These are phyloP conservation scores for Eurosta solidaginis DNA, from an alignment of 1,140 invertebrate species.

Conservation along the genomic window DNA sequence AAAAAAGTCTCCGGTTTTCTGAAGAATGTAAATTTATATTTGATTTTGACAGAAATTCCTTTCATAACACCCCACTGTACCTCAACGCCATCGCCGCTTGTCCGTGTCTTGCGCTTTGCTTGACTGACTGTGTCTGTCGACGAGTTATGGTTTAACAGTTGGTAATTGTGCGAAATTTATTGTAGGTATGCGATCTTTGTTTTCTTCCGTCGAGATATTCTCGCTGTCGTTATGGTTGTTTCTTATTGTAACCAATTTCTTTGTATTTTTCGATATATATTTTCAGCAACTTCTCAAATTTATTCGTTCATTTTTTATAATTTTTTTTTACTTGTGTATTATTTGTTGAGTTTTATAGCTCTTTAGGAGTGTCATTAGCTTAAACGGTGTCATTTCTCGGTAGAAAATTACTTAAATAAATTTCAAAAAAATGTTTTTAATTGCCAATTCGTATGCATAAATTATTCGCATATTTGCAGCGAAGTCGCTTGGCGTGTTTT, in stretches of 20 bases:
- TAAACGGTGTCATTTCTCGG: conserved; percentile 23
- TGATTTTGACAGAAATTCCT: too few species aligned
- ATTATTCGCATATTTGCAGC: conserved; percentile 8
- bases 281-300: neutral
- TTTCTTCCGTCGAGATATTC: neutral
- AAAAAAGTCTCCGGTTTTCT: too few species aligned
- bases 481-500: too few species aligned
- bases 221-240: neutral
- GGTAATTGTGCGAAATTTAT: conserved; percentile 15
- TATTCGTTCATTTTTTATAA: neutral
- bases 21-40: too few species aligned
- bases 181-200: neutral
- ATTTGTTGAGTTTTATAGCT: neutral
- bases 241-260: neutral
- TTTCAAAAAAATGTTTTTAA: conserved; percentile 21
- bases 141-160: conserved; percentile 24
- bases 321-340: neutral
- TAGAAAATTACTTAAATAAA: conserved; percentile 15
- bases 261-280: too few species aligned
- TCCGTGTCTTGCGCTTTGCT: neutral
- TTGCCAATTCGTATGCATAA: conserved; percentile 15
- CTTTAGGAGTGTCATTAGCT: conserved; percentile 26
- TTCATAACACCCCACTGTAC: too few species aligned
- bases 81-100: too few species aligned
- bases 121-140: neutral